phyloP scores from a whole-genome alignment of 2,797 vertebrate species.

The Zalophus californianus region DNA sequence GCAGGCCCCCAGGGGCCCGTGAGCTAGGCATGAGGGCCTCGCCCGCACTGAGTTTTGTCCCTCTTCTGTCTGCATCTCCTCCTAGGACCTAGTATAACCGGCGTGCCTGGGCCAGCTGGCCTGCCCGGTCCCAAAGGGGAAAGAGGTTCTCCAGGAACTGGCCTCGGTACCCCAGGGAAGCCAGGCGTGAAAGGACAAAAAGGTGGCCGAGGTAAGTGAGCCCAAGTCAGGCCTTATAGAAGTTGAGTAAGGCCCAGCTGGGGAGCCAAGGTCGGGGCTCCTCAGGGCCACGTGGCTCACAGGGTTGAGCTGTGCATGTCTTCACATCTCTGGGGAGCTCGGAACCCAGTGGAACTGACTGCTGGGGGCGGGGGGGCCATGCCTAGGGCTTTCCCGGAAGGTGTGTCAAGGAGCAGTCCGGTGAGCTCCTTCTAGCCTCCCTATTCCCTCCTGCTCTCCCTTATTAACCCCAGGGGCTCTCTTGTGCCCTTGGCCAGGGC shows the following conservation, averaged over 20 bases:
- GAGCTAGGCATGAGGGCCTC: neutral
- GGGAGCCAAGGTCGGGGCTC: neutral
- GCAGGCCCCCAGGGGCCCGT: neutral
- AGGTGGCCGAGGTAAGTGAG: slow-evolving; percentile 91
- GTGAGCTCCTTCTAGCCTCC: neutral
- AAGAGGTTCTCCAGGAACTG: slow-evolving; percentile 89
- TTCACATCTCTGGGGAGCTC: slow-evolving; percentile 2
- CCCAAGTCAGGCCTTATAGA: slow-evolving; percentile 6
- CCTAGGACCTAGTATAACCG: slow-evolving; percentile 89
- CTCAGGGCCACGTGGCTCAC: neutral
- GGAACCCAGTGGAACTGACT: neutral
- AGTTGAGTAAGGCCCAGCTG: neutral
- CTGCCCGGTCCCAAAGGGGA: slow-evolving; percentile 93
- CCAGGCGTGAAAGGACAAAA: slow-evolving; percentile 91
- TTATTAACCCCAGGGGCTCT: neutral
- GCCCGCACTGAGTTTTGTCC: neutral
- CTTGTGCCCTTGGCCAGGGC: neutral
- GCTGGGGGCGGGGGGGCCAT: neutral
- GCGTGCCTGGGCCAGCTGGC: slow-evolving; percentile 90
- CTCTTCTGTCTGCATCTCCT: slow-evolving; percentile 20
- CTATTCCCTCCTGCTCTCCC: neutral
- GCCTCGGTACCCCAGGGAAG: slow-evolving; percentile 87
- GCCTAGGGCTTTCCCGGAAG: neutral
- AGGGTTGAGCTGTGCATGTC: neutral
- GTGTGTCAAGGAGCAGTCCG: neutral